These are phyloP conservation scores for Okapia johnstoni DNA, from an alignment of 2,113 vertebrate species.

Conservation along the genomic window DNA sequence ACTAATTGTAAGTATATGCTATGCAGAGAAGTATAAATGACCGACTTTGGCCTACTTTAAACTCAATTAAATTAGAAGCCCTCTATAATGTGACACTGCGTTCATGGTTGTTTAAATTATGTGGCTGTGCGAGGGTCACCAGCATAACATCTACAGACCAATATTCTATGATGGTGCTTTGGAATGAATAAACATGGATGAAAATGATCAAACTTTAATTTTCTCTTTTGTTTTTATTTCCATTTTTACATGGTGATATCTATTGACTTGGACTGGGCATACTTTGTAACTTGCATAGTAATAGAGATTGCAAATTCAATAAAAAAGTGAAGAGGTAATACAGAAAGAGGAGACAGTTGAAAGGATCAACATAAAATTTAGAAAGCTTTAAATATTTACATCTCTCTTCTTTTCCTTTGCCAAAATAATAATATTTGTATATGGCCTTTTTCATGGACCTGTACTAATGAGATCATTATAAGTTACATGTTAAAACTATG, in stretches of 20 bases:
- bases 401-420: background rate
- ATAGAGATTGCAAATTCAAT: background rate
- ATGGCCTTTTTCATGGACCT: background rate
- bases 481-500: background rate
- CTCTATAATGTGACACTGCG: slow-evolving; percentile 29
- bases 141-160: background rate
- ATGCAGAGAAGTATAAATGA: slow-evolving; percentile 48
- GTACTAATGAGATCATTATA: background rate
- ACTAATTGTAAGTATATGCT: slow-evolving; percentile 32
- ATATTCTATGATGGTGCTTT: slow-evolving; percentile 1
- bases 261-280: background rate
- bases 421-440: background rate
- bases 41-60: slow-evolving; percentile 49
- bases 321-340: background rate
- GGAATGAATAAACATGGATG: slow-evolving; percentile 20
- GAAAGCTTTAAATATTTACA: background rate
- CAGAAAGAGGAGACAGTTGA: background rate
- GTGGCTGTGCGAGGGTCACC: background rate
- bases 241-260: background rate
- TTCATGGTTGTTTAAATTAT: slow-evolving; percentile 43
- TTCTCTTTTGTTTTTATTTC: background rate
- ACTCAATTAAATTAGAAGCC: slow-evolving; percentile 56
- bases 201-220: slow-evolving; percentile 25
- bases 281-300: background rate
- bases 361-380: background rate